Percentiles rank a stretch among this genome's conserved stretches.
phyloP scores from a whole-genome alignment of 37 sponge, comb jelly and placozoan genomes.

The Mnemiopsis leidyi region DNA sequence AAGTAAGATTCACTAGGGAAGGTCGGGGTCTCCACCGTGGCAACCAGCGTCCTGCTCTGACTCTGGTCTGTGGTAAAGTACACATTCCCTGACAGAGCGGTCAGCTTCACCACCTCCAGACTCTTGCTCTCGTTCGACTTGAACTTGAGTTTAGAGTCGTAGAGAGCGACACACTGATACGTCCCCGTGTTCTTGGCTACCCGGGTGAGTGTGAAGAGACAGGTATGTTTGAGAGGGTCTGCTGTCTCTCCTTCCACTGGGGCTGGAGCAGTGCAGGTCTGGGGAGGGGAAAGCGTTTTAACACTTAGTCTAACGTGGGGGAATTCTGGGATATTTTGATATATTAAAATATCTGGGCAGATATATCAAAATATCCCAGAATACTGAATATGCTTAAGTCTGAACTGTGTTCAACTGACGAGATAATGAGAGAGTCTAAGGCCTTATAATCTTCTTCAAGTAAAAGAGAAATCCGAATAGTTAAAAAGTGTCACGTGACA shows the following conservation, averaged over 20 bases:
- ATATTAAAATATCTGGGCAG: too few relatives aligned
- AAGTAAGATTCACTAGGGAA: not conserved
- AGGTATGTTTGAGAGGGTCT: not conserved
- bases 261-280: not conserved
- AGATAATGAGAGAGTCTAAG: too few relatives aligned
- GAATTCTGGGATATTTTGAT: too few relatives aligned
- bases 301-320: too few relatives aligned
- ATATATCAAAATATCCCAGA: too few relatives aligned
- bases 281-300: not conserved
- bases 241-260: not conserved
- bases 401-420: too few relatives aligned
- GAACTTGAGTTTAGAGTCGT: not conserved
- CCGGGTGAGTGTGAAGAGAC: not conserved
- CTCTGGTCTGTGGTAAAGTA: not conserved
- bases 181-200: not conserved
- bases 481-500: not conserved
- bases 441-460: too few relatives aligned
- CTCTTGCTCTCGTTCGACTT: not conserved
- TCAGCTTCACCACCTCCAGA: not conserved
- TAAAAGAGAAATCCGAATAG: too few relatives aligned
- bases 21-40: not conserved
- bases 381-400: too few relatives aligned
- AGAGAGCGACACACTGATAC: slow-evolving; percentile 19
- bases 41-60: not conserved
- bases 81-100: not conserved